These are phyloP conservation scores for Odontamblyopus lacepedii DNA, from an alignment of 2,797 vertebrate genomes.

Conservation along the genomic window DNA sequence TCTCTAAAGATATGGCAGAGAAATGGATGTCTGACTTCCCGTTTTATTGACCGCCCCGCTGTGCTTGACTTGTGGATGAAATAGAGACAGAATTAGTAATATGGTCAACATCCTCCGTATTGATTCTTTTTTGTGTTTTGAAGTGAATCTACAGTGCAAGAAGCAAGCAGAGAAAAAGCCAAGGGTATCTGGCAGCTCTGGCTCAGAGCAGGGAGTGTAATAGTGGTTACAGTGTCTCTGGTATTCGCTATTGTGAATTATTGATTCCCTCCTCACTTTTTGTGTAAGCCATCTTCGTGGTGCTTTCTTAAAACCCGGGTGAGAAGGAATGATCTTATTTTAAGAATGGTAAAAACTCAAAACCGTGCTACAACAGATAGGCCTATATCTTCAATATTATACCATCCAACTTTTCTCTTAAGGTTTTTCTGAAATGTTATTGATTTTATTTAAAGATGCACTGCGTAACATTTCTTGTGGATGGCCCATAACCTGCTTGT, in stretches of 20 bases:
- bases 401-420: not conserved
- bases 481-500: too few relatives aligned
- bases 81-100: constrained; percentile 63
- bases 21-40: constrained; percentile 60
- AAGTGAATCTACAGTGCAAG: constrained; percentile 41
- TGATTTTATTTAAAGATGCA: too few relatives aligned
- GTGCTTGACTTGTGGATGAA: constrained; percentile 67
- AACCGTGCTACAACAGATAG: not conserved
- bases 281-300: constrained; percentile 21
- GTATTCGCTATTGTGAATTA: constrained; percentile 50
- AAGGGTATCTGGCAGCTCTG: constrained; percentile 30
- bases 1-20: constrained; percentile 63
- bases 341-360: constrained; percentile 1
- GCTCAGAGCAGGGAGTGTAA: constrained; percentile 22
- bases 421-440: not conserved
- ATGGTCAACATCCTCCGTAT: constrained; percentile 56
- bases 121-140: constrained; percentile 54
- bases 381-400: not conserved
- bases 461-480: too few relatives aligned
- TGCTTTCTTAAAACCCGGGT: constrained; percentile 34
- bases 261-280: constrained; percentile 51
- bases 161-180: constrained; percentile 35
- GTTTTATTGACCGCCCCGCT: constrained; percentile 62
- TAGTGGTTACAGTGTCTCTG: constrained; percentile 28
- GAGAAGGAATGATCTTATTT: constrained; percentile 23